Base-by-base conservation (phyloP, 2,888 invertebrate species). In the Clivina fossor region DNA sequence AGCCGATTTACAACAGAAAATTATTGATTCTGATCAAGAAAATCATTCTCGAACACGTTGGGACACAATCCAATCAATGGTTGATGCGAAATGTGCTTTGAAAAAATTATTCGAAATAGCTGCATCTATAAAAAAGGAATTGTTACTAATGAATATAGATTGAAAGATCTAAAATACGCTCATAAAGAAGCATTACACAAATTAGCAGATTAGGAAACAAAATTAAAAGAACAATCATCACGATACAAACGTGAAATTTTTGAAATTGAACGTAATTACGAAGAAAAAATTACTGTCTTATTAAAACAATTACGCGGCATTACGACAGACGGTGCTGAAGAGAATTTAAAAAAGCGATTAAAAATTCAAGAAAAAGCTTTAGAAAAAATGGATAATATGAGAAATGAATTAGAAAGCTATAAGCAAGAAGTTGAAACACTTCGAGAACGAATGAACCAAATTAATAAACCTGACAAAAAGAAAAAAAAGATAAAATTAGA, bases 1-100 rank as follows among this genome's bases (percentile, higher is more conserved):
- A 63, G 79, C 83, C 2, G 88, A 91, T 62, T 69, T 92, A 24
- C 88, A 90, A 63, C 88, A 89, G 70, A 88, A 91, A 71, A 82
- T 93, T 40, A 71, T 88, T n/a, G 85, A 88, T 58, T 85, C 86
- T 16, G 87, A 91, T 66, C 85, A 87, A 76, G 88, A 88, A 86
- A 70, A n/a, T n/a, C n/a, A n/a, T n/a, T n/a, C n/a, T n/a, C n/a
- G n/a, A n/a, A 78, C 80, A 0, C 79, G 87, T 57, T 86, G 84
- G 78, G 88, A 90, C 58, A 80, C 79, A 56, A 77, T 93, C 1
- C 87, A 85, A 60, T 82, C 85, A 0, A 83, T 92, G 82, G 74
- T 78, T 0, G 93, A 93, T 68, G 88, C 89, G 0, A 90, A 90
- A 68, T 79, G 78, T 19, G 87, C 86, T 0, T 69, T 90, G 1